Conservation (phyloP, 92 coral and sea anemone species). For the Desmophyllum pertusum region DNA sequence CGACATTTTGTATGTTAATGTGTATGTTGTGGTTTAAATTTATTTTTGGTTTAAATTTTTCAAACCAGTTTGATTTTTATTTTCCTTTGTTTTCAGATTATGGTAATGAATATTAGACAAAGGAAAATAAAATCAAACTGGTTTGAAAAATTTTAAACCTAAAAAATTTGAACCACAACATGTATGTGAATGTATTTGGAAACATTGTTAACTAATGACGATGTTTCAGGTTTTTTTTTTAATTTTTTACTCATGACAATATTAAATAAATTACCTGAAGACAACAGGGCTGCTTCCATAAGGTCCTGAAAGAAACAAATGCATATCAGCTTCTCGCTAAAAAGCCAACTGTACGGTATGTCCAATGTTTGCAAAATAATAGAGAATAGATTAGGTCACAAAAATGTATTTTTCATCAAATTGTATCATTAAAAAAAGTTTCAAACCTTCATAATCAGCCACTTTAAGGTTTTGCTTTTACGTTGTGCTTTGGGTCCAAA, state of each 20-base stretch:
- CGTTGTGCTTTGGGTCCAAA: slow-evolving; percentile 98
- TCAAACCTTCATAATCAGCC: slow-evolving; percentile 79
- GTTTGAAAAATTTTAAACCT: too few relatives aligned
- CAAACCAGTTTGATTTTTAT: too few relatives aligned
- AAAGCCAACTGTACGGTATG: too few relatives aligned
- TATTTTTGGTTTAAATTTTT: too few relatives aligned
- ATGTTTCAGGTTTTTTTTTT: too few relatives aligned
- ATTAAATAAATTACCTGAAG: slow-evolving; percentile 64
- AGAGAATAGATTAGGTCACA: neutral
- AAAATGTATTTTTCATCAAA: neutral
- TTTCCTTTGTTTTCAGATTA: too few relatives aligned
- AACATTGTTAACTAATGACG: neutral
- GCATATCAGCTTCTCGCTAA: neutral
- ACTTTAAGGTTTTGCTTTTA: slow-evolving; percentile 85
- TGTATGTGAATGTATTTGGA: neutral
- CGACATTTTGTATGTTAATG: too few relatives aligned
- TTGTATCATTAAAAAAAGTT: neutral
- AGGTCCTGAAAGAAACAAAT: slow-evolving; percentile 54
- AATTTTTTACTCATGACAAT: too few relatives aligned
- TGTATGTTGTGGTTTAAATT: too few relatives aligned
- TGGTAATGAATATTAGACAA: too few relatives aligned
- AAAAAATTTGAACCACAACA: neutral
- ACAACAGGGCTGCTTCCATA: slow-evolving; percentile 71
- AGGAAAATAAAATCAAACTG: too few relatives aligned
- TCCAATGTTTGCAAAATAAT: neutral